Percentiles rank a stretch among this genome's conserved stretches.
These are phyloP conservation scores for Spilosoma lubricipeda DNA, from an alignment of 2,888 invertebrate species.

Conservation along the genomic window DNA sequence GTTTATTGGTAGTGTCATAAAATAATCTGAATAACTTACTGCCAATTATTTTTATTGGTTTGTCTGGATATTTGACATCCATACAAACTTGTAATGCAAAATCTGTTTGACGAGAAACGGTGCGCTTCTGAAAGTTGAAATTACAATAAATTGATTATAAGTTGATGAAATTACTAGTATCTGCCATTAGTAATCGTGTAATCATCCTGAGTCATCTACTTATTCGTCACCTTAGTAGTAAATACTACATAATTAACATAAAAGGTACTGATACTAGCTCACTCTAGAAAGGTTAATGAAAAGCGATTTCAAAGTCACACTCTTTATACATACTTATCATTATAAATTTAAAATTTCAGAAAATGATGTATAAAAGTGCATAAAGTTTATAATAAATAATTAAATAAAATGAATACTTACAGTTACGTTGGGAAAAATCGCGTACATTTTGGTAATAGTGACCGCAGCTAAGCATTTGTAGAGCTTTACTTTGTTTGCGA, in stretches of 20 bases:
- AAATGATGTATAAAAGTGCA: too few species aligned
- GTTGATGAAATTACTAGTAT: not conserved
- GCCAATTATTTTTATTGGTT: conserved; percentile 45
- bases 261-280: too few species aligned
- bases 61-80: conserved; percentile 48
- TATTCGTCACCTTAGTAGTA: not conserved
- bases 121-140: conserved; percentile 48
- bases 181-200: not conserved
- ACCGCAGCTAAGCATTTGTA: conserved; percentile 49
- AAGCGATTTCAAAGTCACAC: too few species aligned
- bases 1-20: not conserved
- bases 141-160: not conserved
- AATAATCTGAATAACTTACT: conserved; percentile 45
- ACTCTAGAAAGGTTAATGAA: too few species aligned
- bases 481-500: conserved; percentile 56
- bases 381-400: too few species aligned
- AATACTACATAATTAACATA: not conserved
- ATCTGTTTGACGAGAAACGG: conserved; percentile 21
- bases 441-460: conserved; percentile 1
- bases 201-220: not conserved
- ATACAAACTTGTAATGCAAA: conserved; percentile 59
- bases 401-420: not conserved
- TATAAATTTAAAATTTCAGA: too few species aligned
- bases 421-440: conserved; percentile 4
- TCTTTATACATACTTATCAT: too few species aligned